A percentile compares a stretch with the other conserved stretches of the same genome.
Conservation (phyloP, 2,888 invertebrate genomes). For the Apamea anceps region DNA sequence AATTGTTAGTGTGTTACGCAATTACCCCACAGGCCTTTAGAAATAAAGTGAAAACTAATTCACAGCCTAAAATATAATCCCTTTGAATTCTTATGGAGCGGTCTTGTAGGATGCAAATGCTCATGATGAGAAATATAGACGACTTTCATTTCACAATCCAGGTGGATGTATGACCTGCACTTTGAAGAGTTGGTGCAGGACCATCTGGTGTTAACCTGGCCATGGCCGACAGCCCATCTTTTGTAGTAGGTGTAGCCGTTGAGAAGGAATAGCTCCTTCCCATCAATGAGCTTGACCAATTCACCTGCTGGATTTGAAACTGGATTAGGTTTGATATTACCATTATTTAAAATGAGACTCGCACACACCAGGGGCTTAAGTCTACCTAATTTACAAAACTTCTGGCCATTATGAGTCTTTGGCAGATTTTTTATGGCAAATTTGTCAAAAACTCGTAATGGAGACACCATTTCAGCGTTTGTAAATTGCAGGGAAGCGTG, state of each 20-base stretch:
- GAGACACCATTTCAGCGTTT: not conserved
- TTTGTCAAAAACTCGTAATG: not conserved
- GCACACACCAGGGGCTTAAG: not conserved
- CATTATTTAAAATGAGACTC: not conserved
- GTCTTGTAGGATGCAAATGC: slow-evolving; percentile 64
- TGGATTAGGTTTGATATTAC: slow-evolving; percentile 18
- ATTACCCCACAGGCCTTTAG: not conserved
- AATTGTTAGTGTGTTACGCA: not conserved
- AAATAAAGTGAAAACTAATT: not conserved
- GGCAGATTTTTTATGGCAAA: not conserved
- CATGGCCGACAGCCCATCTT: slow-evolving; percentile 58
- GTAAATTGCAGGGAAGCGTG: not conserved
- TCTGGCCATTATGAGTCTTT: not conserved
- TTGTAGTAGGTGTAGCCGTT: slow-evolving; percentile 71
- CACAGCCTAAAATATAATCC: slow-evolving; percentile 66
- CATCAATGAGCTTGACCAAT: slow-evolving; percentile 59
- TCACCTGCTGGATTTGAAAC: slow-evolving; percentile 46
- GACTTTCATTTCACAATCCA: slow-evolving; percentile 49
- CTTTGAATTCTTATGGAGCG: slow-evolving; percentile 43
- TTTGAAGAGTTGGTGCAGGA: slow-evolving; percentile 59
- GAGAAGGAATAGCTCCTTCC: slow-evolving; percentile 63
- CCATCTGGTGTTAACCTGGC: slow-evolving; percentile 63
- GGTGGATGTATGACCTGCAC: slow-evolving; percentile 58
- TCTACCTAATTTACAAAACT: not conserved
- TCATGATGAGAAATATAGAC: slow-evolving; percentile 33